Conservation (phyloP, 2,113 vertebrate genomes). For the Ariopsis seemanni region DNA sequence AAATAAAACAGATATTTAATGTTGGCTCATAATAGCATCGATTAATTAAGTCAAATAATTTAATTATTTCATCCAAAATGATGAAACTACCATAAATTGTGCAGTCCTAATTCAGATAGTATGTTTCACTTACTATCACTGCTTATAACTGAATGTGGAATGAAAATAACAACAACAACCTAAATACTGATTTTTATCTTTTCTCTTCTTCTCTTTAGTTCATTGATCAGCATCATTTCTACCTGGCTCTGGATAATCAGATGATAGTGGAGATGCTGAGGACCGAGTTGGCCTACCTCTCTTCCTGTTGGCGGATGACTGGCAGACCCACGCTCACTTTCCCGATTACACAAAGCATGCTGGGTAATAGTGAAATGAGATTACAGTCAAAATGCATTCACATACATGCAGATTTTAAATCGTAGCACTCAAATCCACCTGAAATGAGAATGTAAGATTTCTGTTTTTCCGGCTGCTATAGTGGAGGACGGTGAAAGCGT, state of each 20-base stretch:
- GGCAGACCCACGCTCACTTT: conserved; percentile 93
- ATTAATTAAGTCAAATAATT: not conserved
- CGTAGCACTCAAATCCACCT: not conserved
- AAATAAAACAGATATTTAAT: not conserved
- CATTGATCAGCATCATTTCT: conserved; percentile 97
- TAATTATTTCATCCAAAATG: not conserved
- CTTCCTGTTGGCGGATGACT: conserved; percentile 96
- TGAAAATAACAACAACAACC: not conserved
- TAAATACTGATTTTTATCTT: not conserved
- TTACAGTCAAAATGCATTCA: not conserved
- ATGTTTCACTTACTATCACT: not conserved
- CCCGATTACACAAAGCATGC: conserved; percentile 92
- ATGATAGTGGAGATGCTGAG: conserved; percentile 99
- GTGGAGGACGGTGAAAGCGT: conserved; percentile 88
- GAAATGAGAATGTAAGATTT: not conserved
- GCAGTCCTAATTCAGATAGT: not conserved
- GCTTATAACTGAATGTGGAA: not conserved
- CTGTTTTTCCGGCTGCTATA: conserved; percentile 56
- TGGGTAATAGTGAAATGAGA: conserved; percentile 67
- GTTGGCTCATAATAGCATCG: not conserved
- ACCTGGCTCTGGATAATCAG: conserved; percentile 95
- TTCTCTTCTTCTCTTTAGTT: conserved; percentile 72
- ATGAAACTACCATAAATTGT: not conserved
- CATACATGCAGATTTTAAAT: too few species aligned
- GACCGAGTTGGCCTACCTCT: conserved; percentile 91